Evolutionary conservation across 2,888 invertebrate species (phyloP).

Genomic region (Galeruca laticollis): DNA sequence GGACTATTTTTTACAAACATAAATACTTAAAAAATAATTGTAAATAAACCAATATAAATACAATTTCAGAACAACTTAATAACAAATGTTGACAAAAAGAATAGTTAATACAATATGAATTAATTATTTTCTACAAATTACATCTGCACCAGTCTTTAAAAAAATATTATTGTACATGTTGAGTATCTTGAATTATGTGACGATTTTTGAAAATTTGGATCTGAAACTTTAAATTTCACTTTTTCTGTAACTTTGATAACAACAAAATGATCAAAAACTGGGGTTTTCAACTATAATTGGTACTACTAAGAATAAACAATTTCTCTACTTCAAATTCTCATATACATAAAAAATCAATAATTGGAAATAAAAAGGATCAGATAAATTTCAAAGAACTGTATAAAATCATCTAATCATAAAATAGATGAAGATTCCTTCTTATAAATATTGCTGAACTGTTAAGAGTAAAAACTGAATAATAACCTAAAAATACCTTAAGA

Average conservation of each 20-base stretch:
- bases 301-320: background rate
- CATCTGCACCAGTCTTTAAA: constrained; percentile 21
- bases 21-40: constrained; percentile 1
- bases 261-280: background rate
- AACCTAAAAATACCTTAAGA: constrained; percentile 23
- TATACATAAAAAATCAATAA: background rate
- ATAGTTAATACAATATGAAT: constrained; percentile 11
- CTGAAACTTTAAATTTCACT: constrained; percentile 2
- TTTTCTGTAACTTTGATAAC: no score
- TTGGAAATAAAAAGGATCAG: constrained; percentile 18
- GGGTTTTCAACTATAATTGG: background rate
- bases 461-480: constrained; percentile 23
- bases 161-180: constrained; percentile 9
- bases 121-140: constrained; percentile 4
- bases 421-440: constrained; percentile 1
- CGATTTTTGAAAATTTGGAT: background rate
- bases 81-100: constrained; percentile 15
- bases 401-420: constrained; percentile 13
- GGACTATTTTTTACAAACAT: constrained; percentile 7
- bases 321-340: background rate
- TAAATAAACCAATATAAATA: background rate
- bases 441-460: constrained; percentile 29
- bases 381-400: constrained; percentile 12
- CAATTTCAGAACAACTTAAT: constrained; percentile 8
- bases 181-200: constrained; percentile 16